Evolutionary conservation across 2,113 vertebrate genomes (phyloP).

Genomic region (Clarias macrocephalus): DNA sequence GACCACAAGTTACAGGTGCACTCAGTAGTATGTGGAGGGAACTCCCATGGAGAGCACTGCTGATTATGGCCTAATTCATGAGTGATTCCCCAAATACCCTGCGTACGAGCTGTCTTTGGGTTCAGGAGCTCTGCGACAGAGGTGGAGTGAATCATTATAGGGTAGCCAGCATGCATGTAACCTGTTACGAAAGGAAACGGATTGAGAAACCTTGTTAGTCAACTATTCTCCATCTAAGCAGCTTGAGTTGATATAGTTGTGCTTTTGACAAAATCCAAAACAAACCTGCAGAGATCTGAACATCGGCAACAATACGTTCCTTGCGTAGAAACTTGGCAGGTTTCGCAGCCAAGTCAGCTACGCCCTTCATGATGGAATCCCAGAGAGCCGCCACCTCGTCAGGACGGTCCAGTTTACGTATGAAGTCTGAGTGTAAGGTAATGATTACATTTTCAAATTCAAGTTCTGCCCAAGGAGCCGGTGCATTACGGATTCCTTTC

Average conservation of each 20-base stretch:
- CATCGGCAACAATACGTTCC: conserved; percentile 79
- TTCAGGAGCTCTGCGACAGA: conserved; percentile 48
- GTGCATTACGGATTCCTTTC: conserved; percentile 50
- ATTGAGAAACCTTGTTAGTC: neutral
- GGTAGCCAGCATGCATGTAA: conserved; percentile 81
- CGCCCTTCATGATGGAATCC: conserved; percentile 73
- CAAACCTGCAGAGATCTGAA: conserved; percentile 79
- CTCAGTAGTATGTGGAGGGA: conserved; percentile 75
- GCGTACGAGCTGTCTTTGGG: neutral
- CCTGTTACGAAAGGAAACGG: conserved; percentile 56
- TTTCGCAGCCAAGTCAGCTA: conserved; percentile 72
- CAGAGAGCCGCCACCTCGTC: conserved; percentile 74
- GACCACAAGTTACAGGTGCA: conserved; percentile 83
- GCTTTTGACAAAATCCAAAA: neutral
- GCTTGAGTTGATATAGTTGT: neutral
- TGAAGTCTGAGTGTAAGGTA: conserved; percentile 68
- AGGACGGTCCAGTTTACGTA: conserved; percentile 64
- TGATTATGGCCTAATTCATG: conserved; percentile 82
- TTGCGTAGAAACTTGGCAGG: conserved; percentile 75
- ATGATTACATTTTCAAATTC: conserved; percentile 80
- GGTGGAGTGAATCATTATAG: conserved; percentile 61
- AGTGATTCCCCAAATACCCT: conserved; percentile 63
- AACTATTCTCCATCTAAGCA: neutral
- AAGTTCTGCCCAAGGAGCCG: conserved; percentile 78
- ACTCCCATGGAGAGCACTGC: conserved; percentile 75